These are phyloP conservation scores for Phasianus colchicus DNA, from an alignment of 2,113 vertebrate genomes.

Conservation along the genomic window DNA sequence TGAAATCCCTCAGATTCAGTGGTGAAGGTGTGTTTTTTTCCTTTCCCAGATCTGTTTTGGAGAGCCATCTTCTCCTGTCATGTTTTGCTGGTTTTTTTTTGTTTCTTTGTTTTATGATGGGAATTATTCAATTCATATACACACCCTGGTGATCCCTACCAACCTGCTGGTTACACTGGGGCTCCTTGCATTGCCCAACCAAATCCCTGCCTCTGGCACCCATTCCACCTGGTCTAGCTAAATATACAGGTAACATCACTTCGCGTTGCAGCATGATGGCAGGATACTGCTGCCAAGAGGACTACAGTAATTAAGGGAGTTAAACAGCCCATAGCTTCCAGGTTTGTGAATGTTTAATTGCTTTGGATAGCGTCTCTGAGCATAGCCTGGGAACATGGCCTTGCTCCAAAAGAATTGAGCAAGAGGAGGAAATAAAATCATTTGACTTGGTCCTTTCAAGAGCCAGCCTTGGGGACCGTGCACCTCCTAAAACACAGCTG, in stretches of 20 bases:
- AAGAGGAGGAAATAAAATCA: not conserved
- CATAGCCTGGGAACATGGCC: not conserved
- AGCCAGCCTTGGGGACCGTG: not conserved
- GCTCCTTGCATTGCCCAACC: not conserved
- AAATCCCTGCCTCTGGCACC: not conserved
- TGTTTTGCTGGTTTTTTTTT: not conserved
- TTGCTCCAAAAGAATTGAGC: not conserved
- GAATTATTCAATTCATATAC: not conserved
- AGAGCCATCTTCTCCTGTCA: not conserved
- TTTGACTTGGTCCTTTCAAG: not conserved
- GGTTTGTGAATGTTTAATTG: not conserved
- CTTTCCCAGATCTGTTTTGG: not conserved
- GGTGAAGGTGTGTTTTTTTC: not conserved
- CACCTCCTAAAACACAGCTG: not conserved
- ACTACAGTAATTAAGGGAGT: not conserved
- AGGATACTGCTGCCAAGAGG: not conserved
- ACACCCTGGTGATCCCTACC: not conserved
- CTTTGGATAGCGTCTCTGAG: not conserved
- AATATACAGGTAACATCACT: not conserved
- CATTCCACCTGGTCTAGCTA: not conserved
- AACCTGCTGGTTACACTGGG: not conserved
- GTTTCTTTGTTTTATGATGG: not conserved
- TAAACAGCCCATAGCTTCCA: not conserved
- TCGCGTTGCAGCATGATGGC: not conserved
- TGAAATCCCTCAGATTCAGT: not conserved